Evolutionary conservation across 2,797 vertebrate genomes (phyloP).

Genomic region (Buphagus erythrorhynchus): DNA sequence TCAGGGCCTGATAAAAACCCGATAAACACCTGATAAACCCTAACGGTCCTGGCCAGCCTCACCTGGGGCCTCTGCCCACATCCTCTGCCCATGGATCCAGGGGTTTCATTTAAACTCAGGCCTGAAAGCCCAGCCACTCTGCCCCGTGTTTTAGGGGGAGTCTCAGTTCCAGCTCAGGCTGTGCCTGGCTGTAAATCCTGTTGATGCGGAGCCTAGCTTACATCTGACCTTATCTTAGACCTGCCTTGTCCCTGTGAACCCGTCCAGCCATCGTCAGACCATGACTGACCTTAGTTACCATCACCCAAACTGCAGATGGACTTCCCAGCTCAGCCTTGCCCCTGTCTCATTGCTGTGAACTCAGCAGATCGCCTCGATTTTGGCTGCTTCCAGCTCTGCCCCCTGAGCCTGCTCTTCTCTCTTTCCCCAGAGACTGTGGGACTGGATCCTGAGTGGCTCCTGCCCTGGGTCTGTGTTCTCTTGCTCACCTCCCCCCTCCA

Average conservation of each 20-base stretch:
- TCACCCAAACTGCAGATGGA: neutral
- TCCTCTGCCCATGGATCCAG: accelerated
- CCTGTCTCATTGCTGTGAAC: accelerated
- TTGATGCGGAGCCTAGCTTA: accelerated
- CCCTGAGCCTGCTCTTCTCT: neutral
- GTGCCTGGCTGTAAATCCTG: accelerated
- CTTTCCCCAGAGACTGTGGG: neutral
- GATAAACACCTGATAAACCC: neutral
- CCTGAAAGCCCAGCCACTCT: accelerated
- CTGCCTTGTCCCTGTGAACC: accelerated
- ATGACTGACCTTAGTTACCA: neutral
- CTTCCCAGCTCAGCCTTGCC: neutral
- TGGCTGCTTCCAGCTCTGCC: neutral
- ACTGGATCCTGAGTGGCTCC: neutral
- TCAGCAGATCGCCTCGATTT: neutral
- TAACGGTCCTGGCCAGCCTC: neutral
- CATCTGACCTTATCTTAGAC: neutral
- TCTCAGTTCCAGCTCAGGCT: accelerated
- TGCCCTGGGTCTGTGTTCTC: neutral
- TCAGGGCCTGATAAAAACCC: neutral
- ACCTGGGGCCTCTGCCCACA: neutral
- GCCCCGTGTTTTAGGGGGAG: accelerated
- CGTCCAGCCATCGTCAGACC: accelerated
- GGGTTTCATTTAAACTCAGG: neutral
- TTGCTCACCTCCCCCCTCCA: accelerated